A percentile compares a stretch with the other conserved stretches of the same genome.
These are phyloP conservation scores for Bothrops jararaca DNA, from an alignment of 2,113 vertebrate genomes.

Conservation along the genomic window DNA sequence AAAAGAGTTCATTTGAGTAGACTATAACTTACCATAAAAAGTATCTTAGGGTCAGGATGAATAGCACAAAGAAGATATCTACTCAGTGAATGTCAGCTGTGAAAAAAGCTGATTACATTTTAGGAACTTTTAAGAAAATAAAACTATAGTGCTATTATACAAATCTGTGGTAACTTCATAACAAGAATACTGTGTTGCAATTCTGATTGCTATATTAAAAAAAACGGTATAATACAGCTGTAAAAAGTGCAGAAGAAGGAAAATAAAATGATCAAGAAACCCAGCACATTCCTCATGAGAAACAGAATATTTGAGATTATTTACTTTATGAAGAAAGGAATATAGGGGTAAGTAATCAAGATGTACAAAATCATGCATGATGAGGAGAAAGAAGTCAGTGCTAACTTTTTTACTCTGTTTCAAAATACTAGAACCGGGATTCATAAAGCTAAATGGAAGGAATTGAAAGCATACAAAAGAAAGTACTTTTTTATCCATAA, in stretches of 20 bases:
- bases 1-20: too few species aligned
- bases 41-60: too few species aligned
- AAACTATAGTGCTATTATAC: background rate
- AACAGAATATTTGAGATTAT: background rate
- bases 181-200: background rate
- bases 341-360: background rate
- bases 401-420: background rate
- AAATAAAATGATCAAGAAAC: background rate
- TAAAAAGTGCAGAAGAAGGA: background rate
- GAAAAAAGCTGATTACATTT: background rate
- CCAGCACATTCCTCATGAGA: background rate
- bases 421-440: background rate
- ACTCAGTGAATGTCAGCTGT: background rate
- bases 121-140: background rate
- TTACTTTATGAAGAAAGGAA: background rate
- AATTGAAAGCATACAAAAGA: background rate
- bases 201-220: background rate
- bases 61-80: background rate
- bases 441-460: background rate
- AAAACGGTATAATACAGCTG: background rate
- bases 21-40: too few species aligned
- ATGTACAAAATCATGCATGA: background rate
- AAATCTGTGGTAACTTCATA: background rate
- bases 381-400: background rate
- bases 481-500: background rate